These are phyloP conservation scores for Nomada goodeniana DNA, from an alignment of 2,888 invertebrate species.

Conservation along the genomic window DNA sequence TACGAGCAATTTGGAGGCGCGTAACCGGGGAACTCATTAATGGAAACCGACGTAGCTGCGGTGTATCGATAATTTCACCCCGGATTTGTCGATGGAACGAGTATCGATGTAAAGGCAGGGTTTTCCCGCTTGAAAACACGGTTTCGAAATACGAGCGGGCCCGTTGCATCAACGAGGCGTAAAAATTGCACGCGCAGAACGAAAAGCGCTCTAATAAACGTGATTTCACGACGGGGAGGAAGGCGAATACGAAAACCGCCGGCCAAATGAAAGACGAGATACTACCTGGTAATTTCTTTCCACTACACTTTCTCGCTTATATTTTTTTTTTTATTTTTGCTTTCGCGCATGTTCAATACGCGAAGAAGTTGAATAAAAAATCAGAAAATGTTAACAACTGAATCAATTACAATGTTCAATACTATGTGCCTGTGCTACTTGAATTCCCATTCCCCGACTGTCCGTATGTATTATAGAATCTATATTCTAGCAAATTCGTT, in stretches of 20 bases:
- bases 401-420: too few relatives aligned
- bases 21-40: conserved; percentile 64
- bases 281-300: background rate
- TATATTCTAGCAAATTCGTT: too few relatives aligned
- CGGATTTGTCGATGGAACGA: conserved; percentile 45
- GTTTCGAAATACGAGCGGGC: conserved; percentile 35
- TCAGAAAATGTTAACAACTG: too few relatives aligned
- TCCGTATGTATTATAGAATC: too few relatives aligned
- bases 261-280: conserved; percentile 16
- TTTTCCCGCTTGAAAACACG: conserved; percentile 32
- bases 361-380: too few relatives aligned
- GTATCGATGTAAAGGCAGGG: conserved; percentile 44
- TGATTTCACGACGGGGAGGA: conserved; percentile 20
- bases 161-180: conserved; percentile 25
- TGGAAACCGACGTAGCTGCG: conserved; percentile 61
- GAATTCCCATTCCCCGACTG: too few relatives aligned
- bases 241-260: conserved; percentile 18
- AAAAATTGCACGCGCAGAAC: conserved; percentile 54
- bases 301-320: background rate
- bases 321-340: background rate
- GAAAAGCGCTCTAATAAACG: conserved; percentile 46
- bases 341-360: background rate
- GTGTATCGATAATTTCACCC: conserved; percentile 59
- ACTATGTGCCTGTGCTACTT: too few relatives aligned
- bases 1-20: conserved; percentile 65